A percentile compares a stretch with the other conserved stretches of the same genome.
Conservation (phyloP, 2,113 vertebrate species). For the Campylorhamphus procurvoides region DNA sequence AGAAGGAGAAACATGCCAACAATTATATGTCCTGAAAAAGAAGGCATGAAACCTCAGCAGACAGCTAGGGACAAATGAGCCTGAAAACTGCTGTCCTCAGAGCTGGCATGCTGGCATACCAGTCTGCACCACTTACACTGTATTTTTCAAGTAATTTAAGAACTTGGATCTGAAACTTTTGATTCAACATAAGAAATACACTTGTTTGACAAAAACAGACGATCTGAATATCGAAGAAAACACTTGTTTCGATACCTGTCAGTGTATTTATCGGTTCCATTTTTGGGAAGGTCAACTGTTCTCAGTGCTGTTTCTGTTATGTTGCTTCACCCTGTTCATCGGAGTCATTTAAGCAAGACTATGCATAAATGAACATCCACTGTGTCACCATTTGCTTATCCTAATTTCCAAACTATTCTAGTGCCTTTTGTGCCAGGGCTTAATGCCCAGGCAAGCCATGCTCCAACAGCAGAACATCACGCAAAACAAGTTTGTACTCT, state of each 20-base stretch:
- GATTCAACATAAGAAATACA: neutral
- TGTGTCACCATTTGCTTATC: conserved; percentile 22
- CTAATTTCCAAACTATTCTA: conserved; percentile 14
- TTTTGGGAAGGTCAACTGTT: neutral
- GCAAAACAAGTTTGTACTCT: neutral
- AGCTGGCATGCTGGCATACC: neutral
- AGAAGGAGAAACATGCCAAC: neutral
- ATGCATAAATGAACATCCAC: conserved; percentile 20
- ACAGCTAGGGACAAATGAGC: neutral
- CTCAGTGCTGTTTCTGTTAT: neutral
- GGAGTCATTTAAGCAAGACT: neutral
- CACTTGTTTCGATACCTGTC: neutral
- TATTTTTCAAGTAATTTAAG: neutral
- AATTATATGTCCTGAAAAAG: neutral
- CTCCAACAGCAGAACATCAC: neutral
- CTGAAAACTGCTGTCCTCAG: neutral
- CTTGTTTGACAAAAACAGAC: neutral
- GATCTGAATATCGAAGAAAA: neutral
- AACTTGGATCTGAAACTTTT: neutral
- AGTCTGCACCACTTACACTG: neutral
- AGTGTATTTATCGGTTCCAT: neutral
- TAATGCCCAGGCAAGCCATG: conserved; percentile 39
- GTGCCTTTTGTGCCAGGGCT: conserved; percentile 21
- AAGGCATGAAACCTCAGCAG: neutral
- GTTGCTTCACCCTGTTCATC: neutral